These are phyloP conservation scores for Chaetodon trifasciatus DNA, from an alignment of 2,797 vertebrate genomes.

Conservation along the genomic window DNA sequence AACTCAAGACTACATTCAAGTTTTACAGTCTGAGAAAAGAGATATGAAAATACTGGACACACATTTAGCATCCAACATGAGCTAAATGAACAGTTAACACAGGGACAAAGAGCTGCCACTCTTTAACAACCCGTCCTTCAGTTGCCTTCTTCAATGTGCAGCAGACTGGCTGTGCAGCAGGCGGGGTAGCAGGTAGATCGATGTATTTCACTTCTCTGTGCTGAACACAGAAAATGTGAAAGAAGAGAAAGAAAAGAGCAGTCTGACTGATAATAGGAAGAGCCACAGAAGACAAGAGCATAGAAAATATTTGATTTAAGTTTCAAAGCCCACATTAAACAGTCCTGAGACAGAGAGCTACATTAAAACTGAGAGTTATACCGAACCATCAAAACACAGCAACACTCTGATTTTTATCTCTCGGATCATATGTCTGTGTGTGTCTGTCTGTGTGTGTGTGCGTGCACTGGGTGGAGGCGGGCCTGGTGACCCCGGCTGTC, in stretches of 20 bases:
- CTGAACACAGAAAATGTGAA: background rate
- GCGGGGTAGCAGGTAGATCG: background rate
- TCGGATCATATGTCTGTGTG: conserved; percentile 17
- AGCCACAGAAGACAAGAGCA: too few species aligned
- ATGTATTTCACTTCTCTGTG: too few species aligned
- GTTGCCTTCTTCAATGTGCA: background rate
- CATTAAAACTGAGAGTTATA: background rate
- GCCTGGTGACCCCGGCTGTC: conserved; percentile 78
- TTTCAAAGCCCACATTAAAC: background rate
- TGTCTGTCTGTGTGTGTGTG: conserved; percentile 17
- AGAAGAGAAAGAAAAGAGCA: background rate
- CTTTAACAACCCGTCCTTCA: background rate
- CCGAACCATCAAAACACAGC: background rate
- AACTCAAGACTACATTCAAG: too few species aligned
- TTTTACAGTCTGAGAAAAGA: background rate
- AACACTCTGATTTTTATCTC: conserved; percentile 7
- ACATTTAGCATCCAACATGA: background rate
- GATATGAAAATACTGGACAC: background rate
- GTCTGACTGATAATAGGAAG: background rate
- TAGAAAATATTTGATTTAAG: conserved; percentile 2
- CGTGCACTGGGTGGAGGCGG: conserved; percentile 54
- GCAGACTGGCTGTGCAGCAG: background rate
- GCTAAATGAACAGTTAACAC: background rate
- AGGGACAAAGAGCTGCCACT: too few species aligned
- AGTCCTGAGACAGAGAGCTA: background rate